These are phyloP conservation scores for Trachelus stipa DNA, from an alignment of 2,888 invertebrate species.

Conservation along the genomic window DNA sequence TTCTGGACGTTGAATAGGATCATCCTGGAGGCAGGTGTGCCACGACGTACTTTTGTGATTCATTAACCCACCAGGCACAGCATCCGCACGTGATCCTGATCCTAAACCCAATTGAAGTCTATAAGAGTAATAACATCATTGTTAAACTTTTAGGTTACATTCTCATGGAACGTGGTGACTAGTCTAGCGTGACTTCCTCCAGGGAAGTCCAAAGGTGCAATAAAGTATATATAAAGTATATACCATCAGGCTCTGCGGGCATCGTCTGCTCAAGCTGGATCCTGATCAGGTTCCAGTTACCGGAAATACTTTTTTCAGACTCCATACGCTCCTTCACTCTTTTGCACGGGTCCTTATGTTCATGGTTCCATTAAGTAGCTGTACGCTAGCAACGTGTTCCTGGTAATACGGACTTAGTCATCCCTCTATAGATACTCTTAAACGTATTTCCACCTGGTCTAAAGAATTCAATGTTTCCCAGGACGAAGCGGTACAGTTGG, in stretches of 20 bases:
- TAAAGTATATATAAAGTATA: not conserved
- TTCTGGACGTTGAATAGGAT: not conserved
- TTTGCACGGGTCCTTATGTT: not conserved
- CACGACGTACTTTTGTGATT: not conserved
- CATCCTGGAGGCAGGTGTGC: slow-evolving; percentile 1
- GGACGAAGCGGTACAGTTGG: not conserved
- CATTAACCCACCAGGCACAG: not conserved
- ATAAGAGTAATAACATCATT: not conserved
- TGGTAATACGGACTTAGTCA: not conserved
- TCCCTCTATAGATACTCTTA: not conserved
- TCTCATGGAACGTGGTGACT: not conserved
- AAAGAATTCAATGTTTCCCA: not conserved
- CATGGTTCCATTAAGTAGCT: not conserved
- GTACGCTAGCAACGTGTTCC: not conserved
- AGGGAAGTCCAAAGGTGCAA: slow-evolving; percentile 6
- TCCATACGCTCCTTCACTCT: not conserved
- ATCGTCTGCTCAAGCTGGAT: not conserved
- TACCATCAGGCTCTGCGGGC: not conserved
- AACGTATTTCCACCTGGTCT: not conserved
- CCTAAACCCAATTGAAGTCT: not conserved
- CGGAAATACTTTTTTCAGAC: slow-evolving; percentile 1
- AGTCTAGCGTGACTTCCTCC: slow-evolving; percentile 11
- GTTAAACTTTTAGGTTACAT: not conserved
- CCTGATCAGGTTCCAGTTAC: not conserved
- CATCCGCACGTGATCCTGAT: not conserved